Evolutionary conservation across 2,888 invertebrate species (phyloP).

Genomic region (Patella pellucida): DNA sequence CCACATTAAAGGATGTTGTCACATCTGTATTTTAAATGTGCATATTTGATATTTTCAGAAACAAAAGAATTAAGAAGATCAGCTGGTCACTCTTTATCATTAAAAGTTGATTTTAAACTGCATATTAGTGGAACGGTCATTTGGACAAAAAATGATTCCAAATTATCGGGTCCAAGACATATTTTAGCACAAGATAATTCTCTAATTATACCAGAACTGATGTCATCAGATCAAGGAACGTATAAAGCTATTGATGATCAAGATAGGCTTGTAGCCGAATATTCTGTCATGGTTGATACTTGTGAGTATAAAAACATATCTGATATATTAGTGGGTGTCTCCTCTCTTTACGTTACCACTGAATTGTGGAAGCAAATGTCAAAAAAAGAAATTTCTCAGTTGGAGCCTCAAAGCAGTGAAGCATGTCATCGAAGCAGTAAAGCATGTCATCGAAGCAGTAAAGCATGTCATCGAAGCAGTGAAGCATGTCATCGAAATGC

Average conservation of each 20-base stretch:
- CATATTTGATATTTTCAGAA: constrained; percentile 26
- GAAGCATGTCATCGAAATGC: too few species aligned
- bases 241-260: constrained; percentile 40
- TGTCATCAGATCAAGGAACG: constrained; percentile 37
- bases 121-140: constrained; percentile 38
- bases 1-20: neutral
- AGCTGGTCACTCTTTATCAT: constrained; percentile 38
- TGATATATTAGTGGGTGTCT: too few species aligned
- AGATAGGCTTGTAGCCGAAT: constrained; percentile 38
- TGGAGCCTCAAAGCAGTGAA: too few species aligned
- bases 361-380: too few species aligned
- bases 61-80: constrained; percentile 36
- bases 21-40: neutral
- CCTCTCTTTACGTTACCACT: too few species aligned
- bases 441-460: too few species aligned
- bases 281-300: constrained; percentile 39
- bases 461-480: too few species aligned
- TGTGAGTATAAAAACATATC: constrained; percentile 29
- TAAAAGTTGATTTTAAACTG: constrained; percentile 40
- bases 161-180: constrained; percentile 33
- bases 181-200: constrained; percentile 46
- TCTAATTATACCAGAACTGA: constrained; percentile 44
- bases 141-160: constrained; percentile 39
- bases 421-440: too few species aligned
- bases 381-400: too few species aligned